Evolutionary conservation across 2,113 vertebrate species (phyloP), one percentile per base, ranked within the genome.

Genomic region (Dasyurus viverrinus): DNA sequence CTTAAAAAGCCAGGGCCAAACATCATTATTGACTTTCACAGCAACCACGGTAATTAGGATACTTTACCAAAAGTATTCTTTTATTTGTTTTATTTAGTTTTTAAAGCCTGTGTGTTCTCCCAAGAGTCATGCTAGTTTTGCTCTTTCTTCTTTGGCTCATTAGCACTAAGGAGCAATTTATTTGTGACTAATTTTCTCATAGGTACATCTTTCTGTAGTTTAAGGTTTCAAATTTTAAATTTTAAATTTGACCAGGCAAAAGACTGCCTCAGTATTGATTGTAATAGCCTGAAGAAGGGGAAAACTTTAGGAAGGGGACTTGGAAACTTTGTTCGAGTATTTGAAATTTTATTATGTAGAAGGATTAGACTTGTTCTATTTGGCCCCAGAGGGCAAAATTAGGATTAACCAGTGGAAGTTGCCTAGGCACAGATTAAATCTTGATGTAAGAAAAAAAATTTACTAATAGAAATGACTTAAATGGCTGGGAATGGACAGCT

Each of bases 121-220:
- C 19, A 5, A 54, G 57, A 89, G 91, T 76, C 2, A 24, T 2
- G 55, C 46, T 5, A 1, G 30, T 52, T 19, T 11, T 4, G 50
- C 14, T 16, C 25, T 92, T 50, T 57, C 54, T 60, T 4, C 36
- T 90, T 92, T 22, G n/a, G 42, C 10, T 1, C 10, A n/a, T 52
- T 14, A 9, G 52, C 50, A 52, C 50, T 30, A 2, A 27, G 8
- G 19, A 54, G 30, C 2, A 89, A 94, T 96, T 96, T 96, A 95
- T 96, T 92, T 94, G 53, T 96, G 97, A 95, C 94, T 96, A 0
- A 94, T 93, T 93, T 95, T 95, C 94, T 95, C 97, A 93, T 97
- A 19, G 94, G 91, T 96, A 2, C 0, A 1, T 6, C 55, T 93
- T 53, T 92, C 93, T 12, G 2, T 46, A 76, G 24, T 27, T 46